Conservation (phyloP, 2,797 vertebrate genomes). For the Acanthurus leucopareius region DNA sequence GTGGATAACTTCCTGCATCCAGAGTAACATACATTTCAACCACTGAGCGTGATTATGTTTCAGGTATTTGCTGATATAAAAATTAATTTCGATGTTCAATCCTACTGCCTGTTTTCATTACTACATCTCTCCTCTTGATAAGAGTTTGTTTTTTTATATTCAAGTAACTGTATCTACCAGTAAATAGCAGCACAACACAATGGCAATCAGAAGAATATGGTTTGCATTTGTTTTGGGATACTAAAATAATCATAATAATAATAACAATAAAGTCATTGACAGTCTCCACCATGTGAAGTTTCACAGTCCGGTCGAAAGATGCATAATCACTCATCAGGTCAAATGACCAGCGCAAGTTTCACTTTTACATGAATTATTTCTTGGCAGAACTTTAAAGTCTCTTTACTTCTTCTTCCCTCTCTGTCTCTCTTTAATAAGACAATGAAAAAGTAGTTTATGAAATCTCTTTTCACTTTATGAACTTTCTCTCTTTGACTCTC, state of each 20-base stretch:
- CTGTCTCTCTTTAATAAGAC: conserved; percentile 15
- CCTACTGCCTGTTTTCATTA: background rate
- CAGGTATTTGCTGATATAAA: conserved; percentile 1
- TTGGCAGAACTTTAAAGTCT: background rate
- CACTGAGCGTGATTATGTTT: background rate
- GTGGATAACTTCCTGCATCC: background rate
- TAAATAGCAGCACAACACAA: background rate
- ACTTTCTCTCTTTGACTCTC: conserved; percentile 47
- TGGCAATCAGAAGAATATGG: background rate
- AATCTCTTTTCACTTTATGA: conserved; percentile 46
- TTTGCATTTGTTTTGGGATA: background rate
- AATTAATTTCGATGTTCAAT: background rate
- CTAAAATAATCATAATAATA: background rate
- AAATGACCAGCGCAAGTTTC: background rate
- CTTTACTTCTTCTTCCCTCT: background rate
- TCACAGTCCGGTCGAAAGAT: too few relatives aligned
- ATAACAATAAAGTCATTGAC: background rate
- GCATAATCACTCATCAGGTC: background rate
- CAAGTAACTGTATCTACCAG: too few relatives aligned
- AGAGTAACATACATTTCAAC: background rate
- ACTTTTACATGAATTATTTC: background rate
- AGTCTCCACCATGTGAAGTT: background rate
- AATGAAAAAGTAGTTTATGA: conserved; percentile 40
- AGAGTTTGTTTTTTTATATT: too few relatives aligned
- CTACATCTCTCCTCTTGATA: background rate